phyloP scores from a whole-genome alignment of 2,113 vertebrate genomes.

The Donacobius atricapilla region DNA sequence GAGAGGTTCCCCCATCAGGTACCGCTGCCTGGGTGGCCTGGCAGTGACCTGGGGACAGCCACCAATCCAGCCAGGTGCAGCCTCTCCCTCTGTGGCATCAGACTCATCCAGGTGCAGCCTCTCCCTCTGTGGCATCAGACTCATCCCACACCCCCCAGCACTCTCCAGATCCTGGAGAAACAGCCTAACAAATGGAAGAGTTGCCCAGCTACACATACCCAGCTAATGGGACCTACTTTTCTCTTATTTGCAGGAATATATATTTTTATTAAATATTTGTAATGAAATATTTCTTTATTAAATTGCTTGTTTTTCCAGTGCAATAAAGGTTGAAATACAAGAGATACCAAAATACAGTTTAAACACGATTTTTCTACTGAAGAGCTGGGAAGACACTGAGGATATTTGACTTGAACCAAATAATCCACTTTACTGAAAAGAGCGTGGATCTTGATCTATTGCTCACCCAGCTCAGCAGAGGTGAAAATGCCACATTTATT shows the following conservation, averaged over 20 bases:
- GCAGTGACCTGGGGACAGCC: not conserved
- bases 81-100: not conserved
- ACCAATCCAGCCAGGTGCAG: not conserved
- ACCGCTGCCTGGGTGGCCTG: not conserved
- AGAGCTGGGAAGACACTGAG: not conserved
- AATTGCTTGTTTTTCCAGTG: not conserved
- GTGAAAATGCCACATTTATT: not conserved
- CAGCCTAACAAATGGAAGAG: not conserved
- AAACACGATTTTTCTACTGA: not conserved
- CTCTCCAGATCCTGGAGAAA: not conserved
- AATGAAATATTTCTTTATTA: rapidly evolving
- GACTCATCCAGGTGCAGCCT: not conserved
- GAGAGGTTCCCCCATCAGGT: not conserved
- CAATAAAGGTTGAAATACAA: not conserved
- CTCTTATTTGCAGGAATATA: not conserved
- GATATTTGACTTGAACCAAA: not conserved
- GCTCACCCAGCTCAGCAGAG: not conserved
- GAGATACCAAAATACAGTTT: not conserved
- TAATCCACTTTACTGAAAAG: not conserved
- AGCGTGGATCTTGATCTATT: not conserved
- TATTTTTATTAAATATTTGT: not conserved
- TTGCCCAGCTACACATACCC: not conserved
- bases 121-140: not conserved
- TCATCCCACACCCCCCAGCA: not conserved
- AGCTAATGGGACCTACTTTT: not conserved